Evolutionary conservation across 2,113 vertebrate genomes (phyloP), one percentile per base, ranked within the genome.

Genomic region (Daboia siamensis): DNA sequence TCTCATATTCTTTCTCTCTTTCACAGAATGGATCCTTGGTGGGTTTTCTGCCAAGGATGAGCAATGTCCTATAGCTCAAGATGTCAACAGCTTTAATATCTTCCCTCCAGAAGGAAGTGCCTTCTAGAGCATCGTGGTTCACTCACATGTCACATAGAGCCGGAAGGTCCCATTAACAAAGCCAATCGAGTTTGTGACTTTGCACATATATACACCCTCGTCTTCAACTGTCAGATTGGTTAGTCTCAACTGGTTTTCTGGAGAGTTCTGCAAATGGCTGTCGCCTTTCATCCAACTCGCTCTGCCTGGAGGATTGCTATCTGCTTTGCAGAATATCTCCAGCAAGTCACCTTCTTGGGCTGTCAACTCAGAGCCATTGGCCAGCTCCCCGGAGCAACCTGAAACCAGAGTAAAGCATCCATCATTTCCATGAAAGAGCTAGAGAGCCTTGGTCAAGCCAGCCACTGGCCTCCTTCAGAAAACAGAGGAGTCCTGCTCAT

Each of bases 141-240:
- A 96, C 96, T 96, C 91, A 97, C 96, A 94, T 48, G 86, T 92
- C 86, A 97, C 91, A 1, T 44, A 84, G 26, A 97, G 95, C 3
- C 85, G 29, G 92, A 97, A 90, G 2, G 2, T 56, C 17, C 26
- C 20, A 10, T 55, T n/a, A 33, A 2, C 20, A 7, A 74, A 80
- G 10, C 95, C 94, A 4, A 92, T 46, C 13, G 7, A 1, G 74
- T 96, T 96, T 69, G 93, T 61, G 0, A 93, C 95, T 0, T 0
- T 44, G 94, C 97, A 97, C 48, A 29, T 90, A 44, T 97, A 97
- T 33, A 1, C 20, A 8, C 97, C 97, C 0, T 89, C 69, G 0
- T 96, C 92, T 55, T 5, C 57, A 0, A 90, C 9, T 39, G 48
- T 87, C 88, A 96, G n/a, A 3, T 2, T 0, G 0, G 52, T 87